phyloP scores from a whole-genome alignment of 2,888 invertebrate genomes.

The Eutolmus rufibarbis region DNA sequence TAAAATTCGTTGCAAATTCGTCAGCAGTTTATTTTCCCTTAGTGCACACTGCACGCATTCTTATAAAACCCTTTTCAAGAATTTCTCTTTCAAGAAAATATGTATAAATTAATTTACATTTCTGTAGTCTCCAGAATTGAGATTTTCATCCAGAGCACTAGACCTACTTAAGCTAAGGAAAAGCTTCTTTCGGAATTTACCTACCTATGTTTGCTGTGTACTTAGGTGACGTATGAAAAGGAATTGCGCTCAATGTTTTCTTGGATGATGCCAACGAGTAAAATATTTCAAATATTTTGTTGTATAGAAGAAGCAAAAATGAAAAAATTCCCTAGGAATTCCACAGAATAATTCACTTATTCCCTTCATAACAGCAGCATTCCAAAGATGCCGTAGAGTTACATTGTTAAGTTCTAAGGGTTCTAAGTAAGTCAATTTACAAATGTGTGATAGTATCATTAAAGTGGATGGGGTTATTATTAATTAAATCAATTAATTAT shows the following conservation, averaged over 20 bases:
- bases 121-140: neutral
- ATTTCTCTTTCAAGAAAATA: too few species aligned
- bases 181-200: neutral
- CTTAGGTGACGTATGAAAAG: neutral
- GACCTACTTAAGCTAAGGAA: neutral
- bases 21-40: too few species aligned
- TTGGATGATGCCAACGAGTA: neutral
- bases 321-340: neutral
- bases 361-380: neutral
- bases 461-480: too few species aligned
- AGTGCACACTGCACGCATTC: too few species aligned
- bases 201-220: neutral
- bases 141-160: neutral
- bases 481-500: too few species aligned
- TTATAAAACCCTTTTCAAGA: too few species aligned
- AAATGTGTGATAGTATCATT: neutral
- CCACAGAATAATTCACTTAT: neutral
- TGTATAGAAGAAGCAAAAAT: neutral
- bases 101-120: neutral
- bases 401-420: neutral
- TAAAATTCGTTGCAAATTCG: too few species aligned
- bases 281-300: neutral
- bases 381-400: neutral
- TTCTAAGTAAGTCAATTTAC: neutral
- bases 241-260: neutral